These are phyloP conservation scores for Drosophila differens DNA, from an alignment of 2,888 invertebrate species.

Conservation along the genomic window DNA sequence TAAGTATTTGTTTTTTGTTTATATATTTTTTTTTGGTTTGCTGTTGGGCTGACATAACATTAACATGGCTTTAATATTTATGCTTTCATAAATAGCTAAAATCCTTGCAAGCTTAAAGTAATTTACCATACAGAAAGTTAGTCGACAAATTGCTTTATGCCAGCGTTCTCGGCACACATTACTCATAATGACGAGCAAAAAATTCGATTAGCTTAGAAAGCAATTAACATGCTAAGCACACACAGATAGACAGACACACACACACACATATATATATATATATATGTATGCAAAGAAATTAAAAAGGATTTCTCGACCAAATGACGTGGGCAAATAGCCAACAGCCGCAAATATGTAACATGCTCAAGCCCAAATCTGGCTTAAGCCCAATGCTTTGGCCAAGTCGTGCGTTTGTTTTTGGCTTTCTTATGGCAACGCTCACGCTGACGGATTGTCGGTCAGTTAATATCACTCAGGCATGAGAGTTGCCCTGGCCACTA, in stretches of 20 bases:
- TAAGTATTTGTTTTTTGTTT: constrained; percentile 44
- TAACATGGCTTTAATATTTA: constrained; percentile 57
- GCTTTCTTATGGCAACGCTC: constrained; percentile 36
- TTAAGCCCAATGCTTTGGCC: constrained; percentile 54
- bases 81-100: constrained; percentile 47
- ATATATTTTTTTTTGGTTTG: not conserved
- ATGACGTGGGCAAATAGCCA: constrained; percentile 49
- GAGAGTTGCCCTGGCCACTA: constrained; percentile 52
- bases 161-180: constrained; percentile 54
- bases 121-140: constrained; percentile 67
- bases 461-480: constrained; percentile 81
- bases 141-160: constrained; percentile 74
- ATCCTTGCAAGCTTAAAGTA: constrained; percentile 59
- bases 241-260: constrained; percentile 9
- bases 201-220: constrained; percentile 78
- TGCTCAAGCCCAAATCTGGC: constrained; percentile 64
- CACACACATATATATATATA: constrained; percentile 10
- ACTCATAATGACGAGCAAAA: constrained; percentile 78
- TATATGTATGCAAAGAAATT: constrained; percentile 41
- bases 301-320: constrained; percentile 60
- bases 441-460: constrained; percentile 79
- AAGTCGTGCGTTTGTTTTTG: constrained; percentile 49
- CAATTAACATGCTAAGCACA: constrained; percentile 77
- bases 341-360: constrained; percentile 50
- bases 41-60: constrained; percentile 30